Evolutionary conservation across 2,888 invertebrate genomes (phyloP), one percentile per base, ranked within the genome.

Genomic region (Silvanus unidentatus): DNA sequence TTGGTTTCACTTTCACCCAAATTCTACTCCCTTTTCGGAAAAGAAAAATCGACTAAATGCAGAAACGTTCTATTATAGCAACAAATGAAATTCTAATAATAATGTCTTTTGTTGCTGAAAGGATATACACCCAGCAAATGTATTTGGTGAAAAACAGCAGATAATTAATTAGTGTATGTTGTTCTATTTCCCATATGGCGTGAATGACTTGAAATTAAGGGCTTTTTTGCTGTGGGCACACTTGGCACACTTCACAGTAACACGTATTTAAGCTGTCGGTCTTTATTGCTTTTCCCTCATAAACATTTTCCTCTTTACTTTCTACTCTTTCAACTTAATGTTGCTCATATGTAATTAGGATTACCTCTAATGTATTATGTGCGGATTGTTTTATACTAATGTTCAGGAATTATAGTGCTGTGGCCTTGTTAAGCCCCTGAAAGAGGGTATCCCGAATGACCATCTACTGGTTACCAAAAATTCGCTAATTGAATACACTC

Each of bases 191-290:
- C 60, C 60, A 59, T 59, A 60, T 62, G 62, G 54, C 45, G 56
- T 48, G 40, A 50, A 50, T 52, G 50, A 54, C 42, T 44, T 36
- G 40, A 34, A 35, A 47, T 47, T 38, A 43, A 42, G 52, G 47
- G n/a, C n/a, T 54, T 56, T 61, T 60, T 60, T 53, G 49, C 54
- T 42, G 42, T 40, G 4, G 22, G 50, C 54, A 49, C 62, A 61
- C 58, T 63, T 62, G 63, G 63, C 60, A 64, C 60, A 59, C 58
- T 63, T 63, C 56, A 53, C 58, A 53, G 54, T 61, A 63, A 62
- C 60, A 58, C 57, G 60, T 62, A 60, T 62, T 64, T 64, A 63
- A 63, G 59, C 59, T 58, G 59, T 63, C 62, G 55, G 51, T 55
- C 58, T 61, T 64, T 60, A 62, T 63, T 61, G 55, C 58, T 39